Evolutionary conservation across 2,797 vertebrate species (phyloP).

Genomic region (Scyliorhinus canicula): DNA sequence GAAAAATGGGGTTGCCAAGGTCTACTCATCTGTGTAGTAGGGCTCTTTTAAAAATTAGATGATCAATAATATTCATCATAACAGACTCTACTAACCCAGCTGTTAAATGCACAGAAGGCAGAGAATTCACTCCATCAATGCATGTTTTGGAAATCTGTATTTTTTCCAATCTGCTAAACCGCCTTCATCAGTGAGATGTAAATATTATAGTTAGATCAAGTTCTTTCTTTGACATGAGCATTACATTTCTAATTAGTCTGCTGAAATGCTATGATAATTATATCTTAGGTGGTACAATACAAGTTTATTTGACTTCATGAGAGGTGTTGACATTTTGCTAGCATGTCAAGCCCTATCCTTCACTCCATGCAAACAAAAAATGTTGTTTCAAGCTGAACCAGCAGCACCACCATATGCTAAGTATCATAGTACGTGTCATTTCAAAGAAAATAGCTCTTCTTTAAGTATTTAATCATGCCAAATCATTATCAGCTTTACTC

Average conservation of each 20-base stretch:
- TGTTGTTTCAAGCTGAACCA: background rate
- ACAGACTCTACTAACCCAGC: background rate
- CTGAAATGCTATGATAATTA: conserved; percentile 20
- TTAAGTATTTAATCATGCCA: conserved; percentile 22
- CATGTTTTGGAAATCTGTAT: background rate
- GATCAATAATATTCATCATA: conserved; percentile 25
- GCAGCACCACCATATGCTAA: background rate
- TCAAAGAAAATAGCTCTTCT: background rate
- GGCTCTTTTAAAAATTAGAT: conserved; percentile 12
- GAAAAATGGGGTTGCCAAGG: conserved; percentile 26
- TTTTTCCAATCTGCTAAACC: background rate
- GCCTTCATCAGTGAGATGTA: background rate
- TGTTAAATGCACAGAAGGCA: background rate
- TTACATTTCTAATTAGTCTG: conserved; percentile 25
- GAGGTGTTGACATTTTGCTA: conserved; percentile 29
- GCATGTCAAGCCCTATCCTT: background rate
- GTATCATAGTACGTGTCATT: background rate
- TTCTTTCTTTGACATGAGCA: background rate
- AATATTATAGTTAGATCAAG: background rate
- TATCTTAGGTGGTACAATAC: background rate
- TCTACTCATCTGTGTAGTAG: conserved; percentile 28
- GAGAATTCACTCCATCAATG: background rate
- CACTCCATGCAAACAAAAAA: background rate
- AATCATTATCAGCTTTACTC: conserved; percentile 9
- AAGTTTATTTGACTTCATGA: conserved; percentile 29